A percentile compares a stretch with the other conserved stretches of the same genome.
Conservation (phyloP, 2,888 invertebrate species). For the Megaustenia siamemsis region DNA sequence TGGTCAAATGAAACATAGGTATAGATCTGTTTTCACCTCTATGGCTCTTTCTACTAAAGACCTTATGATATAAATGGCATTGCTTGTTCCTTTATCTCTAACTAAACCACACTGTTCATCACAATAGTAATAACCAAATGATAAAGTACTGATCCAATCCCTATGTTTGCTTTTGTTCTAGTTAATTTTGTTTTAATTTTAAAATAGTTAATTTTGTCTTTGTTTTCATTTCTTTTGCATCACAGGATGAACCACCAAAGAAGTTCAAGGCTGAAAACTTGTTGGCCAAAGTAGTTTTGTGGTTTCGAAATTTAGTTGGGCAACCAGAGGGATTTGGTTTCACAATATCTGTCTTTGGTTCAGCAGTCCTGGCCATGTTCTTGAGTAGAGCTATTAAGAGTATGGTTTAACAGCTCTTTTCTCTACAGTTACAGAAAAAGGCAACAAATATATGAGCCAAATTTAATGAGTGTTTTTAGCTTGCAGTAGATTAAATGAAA, state of each 20-base stretch:
- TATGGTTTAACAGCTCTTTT: neutral
- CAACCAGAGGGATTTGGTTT: conserved; percentile 76
- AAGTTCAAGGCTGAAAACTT: conserved; percentile 25
- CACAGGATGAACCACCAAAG: conserved; percentile 26
- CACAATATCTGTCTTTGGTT: conserved; percentile 67
- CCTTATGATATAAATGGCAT: too few species aligned
- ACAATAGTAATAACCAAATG: too few species aligned
- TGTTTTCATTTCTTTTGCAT: neutral
- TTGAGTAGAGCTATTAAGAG: conserved; percentile 47
- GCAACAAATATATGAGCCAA: neutral
- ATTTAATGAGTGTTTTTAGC: neutral
- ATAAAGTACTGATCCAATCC: too few species aligned
- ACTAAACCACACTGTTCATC: too few species aligned
- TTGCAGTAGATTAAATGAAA: too few species aligned
- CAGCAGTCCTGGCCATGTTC: conserved; percentile 48
- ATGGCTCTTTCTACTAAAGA: too few species aligned
- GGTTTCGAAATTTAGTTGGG: conserved; percentile 65
- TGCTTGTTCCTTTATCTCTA: too few species aligned
- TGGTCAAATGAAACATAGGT: too few species aligned
- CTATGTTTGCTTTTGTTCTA: too few species aligned
- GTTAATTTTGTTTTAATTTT: neutral
- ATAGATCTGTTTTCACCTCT: too few species aligned
- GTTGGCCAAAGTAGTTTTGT: conserved; percentile 55
- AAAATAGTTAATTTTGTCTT: neutral
- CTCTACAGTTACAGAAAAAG: neutral